Evolutionary conservation across 2,113 vertebrate genomes (phyloP).

Genomic region (Pithys albifrons): DNA sequence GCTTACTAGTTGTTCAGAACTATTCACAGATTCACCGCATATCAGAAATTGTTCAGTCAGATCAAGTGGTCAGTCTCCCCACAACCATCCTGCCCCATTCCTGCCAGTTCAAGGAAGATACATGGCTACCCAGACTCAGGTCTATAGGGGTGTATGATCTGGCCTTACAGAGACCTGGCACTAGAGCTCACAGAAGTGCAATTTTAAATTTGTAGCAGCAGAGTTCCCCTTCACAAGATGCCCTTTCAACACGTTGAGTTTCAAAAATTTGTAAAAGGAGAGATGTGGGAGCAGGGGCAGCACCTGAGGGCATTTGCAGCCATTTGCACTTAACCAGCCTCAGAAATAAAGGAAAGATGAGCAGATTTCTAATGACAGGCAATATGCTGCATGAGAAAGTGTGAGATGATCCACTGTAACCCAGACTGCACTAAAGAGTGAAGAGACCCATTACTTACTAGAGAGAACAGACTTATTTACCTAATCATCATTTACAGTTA

Average conservation of each 20-base stretch:
- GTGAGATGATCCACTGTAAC: constrained; percentile 1
- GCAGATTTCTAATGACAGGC: constrained; percentile 51
- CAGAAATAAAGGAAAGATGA: constrained; percentile 19
- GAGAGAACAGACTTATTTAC: neutral
- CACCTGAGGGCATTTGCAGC: constrained; percentile 9
- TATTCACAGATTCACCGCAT: neutral
- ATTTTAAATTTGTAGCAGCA: neutral
- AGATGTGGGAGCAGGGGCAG: neutral
- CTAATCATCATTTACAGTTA: neutral
- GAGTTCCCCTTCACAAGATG: neutral
- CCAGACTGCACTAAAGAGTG: neutral
- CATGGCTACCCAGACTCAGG: neutral
- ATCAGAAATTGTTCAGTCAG: neutral
- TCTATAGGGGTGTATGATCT: neutral
- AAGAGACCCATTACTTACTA: neutral
- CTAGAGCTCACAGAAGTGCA: rapidly evolving
- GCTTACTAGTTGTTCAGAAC: neutral
- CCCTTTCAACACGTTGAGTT: neutral
- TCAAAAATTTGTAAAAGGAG: neutral
- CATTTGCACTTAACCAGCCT: neutral
- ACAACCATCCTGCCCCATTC: neutral
- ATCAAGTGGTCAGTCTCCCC: neutral
- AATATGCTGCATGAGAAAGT: constrained; percentile 23
- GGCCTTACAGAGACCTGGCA: neutral
- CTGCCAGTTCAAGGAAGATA: neutral